Evolutionary conservation across 2,888 invertebrate species (phyloP), one percentile per base, ranked within the genome.

Genomic region (Minunthozetes semirufus): DNA sequence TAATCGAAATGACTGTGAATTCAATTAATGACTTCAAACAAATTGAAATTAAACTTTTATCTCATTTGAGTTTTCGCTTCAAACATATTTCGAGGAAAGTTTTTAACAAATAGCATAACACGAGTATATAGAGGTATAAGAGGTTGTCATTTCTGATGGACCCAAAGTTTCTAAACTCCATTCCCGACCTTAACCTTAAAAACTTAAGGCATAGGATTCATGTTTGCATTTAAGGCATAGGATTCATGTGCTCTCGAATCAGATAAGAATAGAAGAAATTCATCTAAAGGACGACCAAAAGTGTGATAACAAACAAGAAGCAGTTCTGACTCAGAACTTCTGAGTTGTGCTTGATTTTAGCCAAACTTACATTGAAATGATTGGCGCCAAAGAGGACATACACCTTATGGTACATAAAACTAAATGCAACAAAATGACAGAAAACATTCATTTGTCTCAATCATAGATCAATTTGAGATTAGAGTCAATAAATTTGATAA

Each of bases 141-240:
- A n/a, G n/a, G n/a, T n/a, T n/a, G n/a, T n/a, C n/a, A n/a, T n/a
- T 56, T 56, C n/a, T 63, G 33, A 29, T 29, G 63, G 33, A 59
- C 59, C n/a, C 27, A 25, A 22, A 59, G 27, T 22, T 33, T 33
- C 4, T 3, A 25, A n/a, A n/a, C 59, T 19, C 13, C 22, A 22
- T 61, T 61, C n/a, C 27, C 66, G 66, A 66, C 66, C 66, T 66
- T 66, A 66, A 66, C 66, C 66, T 66, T 66, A 38, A 61, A 25
- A 66, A 33, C 1, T 19, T 53, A 2, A 5, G 53, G 6, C 53
- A 53, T 53, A 53, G 4, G 48, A 53, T 53, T 53, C 19, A n/a
- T 53, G 53, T 53, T 33, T 33, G 33, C 33, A 33, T 33, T 33
- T 33, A 33, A 33, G 17, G 46, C 15, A 46, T 46, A 46, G 11